These are phyloP conservation scores for Nilaparvata lugens DNA, from an alignment of 1,140 invertebrate genomes.

Conservation along the genomic window DNA sequence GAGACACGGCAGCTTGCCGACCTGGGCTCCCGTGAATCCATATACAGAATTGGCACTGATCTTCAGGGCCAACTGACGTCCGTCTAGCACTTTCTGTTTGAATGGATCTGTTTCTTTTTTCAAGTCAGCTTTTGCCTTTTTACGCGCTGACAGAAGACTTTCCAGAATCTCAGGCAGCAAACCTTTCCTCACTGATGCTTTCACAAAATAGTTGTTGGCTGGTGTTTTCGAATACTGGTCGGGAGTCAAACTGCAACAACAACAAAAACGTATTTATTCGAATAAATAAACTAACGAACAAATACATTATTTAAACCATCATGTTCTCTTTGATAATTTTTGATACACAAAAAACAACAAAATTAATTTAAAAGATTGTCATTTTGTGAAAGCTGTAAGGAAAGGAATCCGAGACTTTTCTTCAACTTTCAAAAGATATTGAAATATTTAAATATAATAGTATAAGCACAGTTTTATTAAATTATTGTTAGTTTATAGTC, in stretches of 20 bases:
- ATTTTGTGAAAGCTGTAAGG: no score
- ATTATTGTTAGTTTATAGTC: no score
- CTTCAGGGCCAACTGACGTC: conserved; percentile 94
- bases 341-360: no score
- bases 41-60: conserved; percentile 99
- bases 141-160: conserved; percentile 82
- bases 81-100: conserved; percentile 88
- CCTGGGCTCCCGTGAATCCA: conserved; percentile 98
- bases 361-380: no score
- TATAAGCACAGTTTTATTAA: no score
- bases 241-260: conserved; percentile 38
- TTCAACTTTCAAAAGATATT: no score
- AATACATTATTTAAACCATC: no score
- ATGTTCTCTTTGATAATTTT: no score
- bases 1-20: conserved; percentile 95
- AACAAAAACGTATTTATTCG: no score
- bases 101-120: conserved; percentile 93
- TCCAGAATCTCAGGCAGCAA: conserved; percentile 95
- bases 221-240: conserved; percentile 87
- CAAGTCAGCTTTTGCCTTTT: conserved; percentile 82
- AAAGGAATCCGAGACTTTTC: no score
- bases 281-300: no score
- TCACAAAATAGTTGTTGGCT: conserved; percentile 87
- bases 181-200: conserved; percentile 71
- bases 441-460: no score